Evolutionary conservation across 2,888 invertebrate species (phyloP), one percentile per base, ranked within the genome.

Genomic region (Eucera pruinosa): DNA sequence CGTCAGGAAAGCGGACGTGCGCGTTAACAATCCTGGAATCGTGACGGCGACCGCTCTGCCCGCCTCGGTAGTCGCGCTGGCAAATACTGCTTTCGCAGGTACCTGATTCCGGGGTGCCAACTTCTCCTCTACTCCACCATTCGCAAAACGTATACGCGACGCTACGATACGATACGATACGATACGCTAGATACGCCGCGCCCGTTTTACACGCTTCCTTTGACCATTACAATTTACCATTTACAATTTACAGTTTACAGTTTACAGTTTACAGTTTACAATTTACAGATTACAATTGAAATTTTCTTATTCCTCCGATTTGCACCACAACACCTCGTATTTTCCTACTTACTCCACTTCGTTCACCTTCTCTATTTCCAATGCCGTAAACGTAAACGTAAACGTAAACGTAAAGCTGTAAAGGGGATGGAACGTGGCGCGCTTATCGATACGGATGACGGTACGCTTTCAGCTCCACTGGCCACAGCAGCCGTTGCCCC

Each of bases 11-110:
- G 84, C 85, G 68, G 85, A 85, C 77, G 80, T 85, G 60, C 85
- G 85, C 75, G 62, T 85, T 73, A 85, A 71, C 81, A 85, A 85
- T 84, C 85, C 85, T 77, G 85, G 79, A 73, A 75, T 85, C 74
- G 71, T 82, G 80, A 78, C 82, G 73, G 72, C 80, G 65, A 61
- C 80, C 68, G 82, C 80, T 50, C 78, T 80, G 36, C 71, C 76
- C 68, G 83, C 68, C 27, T 75, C 84, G 65, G 69, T 84, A 62
- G 33, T 83, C 64, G 75, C 83, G 70, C 50, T 83, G 55, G 70
- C 82, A 61, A 81, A 83, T 71, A 73, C 81, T 70, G 83, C 79
- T 75, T 58, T 84, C 73, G 79, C 84, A 84, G 84, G 84, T 84
- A 84, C 75, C 76, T 80, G 66, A 62, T 69, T 57, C 43, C 52